phyloP scores from a whole-genome alignment of 1,140 invertebrate species.

The Dufourea novaeangliae region DNA sequence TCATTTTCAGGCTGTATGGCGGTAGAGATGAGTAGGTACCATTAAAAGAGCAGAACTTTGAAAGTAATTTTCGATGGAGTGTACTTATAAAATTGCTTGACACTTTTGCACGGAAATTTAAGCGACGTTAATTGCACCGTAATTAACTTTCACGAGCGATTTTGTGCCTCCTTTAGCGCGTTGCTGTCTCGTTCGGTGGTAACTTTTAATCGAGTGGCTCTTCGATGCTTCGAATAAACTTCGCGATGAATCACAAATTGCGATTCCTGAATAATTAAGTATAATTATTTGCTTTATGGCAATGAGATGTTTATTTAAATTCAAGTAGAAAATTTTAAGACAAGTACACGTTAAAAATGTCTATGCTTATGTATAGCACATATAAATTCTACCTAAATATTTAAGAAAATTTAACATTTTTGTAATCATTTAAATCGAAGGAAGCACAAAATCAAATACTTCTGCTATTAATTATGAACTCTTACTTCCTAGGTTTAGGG shows the following conservation, averaged over 20 bases:
- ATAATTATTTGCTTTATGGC: too few species aligned
- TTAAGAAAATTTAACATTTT: too few species aligned
- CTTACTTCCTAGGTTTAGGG: too few species aligned
- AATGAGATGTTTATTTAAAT: too few species aligned
- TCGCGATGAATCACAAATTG: neutral
- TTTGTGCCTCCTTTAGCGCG: neutral
- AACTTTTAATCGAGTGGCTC: neutral
- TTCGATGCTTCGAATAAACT: neutral
- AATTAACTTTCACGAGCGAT: neutral
- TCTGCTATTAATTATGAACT: too few species aligned
- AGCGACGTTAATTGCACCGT: neutral
- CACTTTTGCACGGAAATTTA: neutral
- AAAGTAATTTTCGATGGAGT: constrained; percentile 7
- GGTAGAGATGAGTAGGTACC: neutral
- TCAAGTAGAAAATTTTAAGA: too few species aligned
- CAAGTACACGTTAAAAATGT: too few species aligned
- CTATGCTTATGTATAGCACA: too few species aligned
- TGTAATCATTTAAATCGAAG: too few species aligned
- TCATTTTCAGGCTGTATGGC: neutral
- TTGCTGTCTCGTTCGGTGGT: neutral
- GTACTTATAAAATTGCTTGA: constrained; percentile 4
- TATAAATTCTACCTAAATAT: too few species aligned
- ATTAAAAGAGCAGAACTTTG: neutral
- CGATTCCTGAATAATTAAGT: too few species aligned
- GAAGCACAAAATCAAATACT: too few species aligned